Base-by-base conservation (phyloP, 2,113 vertebrate species). In the Bubo bubo region DNA sequence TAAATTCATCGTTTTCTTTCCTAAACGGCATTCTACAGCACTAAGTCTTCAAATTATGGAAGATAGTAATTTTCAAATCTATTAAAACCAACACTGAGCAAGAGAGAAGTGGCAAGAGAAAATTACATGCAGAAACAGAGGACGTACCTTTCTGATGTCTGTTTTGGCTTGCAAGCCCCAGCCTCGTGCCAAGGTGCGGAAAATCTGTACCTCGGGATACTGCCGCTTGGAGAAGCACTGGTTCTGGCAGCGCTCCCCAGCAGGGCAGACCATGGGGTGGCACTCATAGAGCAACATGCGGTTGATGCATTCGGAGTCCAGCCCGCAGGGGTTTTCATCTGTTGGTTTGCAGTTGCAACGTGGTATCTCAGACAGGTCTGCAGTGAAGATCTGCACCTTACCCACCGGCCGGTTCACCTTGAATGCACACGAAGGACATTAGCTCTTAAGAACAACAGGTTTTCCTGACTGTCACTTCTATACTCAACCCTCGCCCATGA, bases 201-300 rank as follows among this genome's bases (percentile, higher is more conserved):
- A 99, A 86, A 99, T 99, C 90, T 99, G 99, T 16, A 99, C 99
- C 76, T 99, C 99, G 24, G 99, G 99, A 93, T 99, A 99, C 97
- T 99, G 99, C 26, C 99, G 98, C 94, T 99, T 99, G 87, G 98
- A 99, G 96, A 99, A 99, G 80, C 99, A 99, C 97, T 99, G 99
- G 97, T 99, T 99, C 66, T 99, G 99, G 93, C 99, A 99, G 43
- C 98, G 97, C 34, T 99, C 99, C 0, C 99, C 99, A 0, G 99
- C 99, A 0, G 99, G 99, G 73, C 99, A 99, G 55, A 99, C 99
- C 93, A 99, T 85, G 32, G 99, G 99, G 89, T 99, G 99, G 94
- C 99, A 99, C 81, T 99, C 99, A 10, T 99, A 99, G 11, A 99
- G 98, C 95, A 99, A 91, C 99, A 99, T 99, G 89, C 99, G 99